Base-by-base conservation (phyloP, 2,797 vertebrate species). In the Columba guinea region DNA sequence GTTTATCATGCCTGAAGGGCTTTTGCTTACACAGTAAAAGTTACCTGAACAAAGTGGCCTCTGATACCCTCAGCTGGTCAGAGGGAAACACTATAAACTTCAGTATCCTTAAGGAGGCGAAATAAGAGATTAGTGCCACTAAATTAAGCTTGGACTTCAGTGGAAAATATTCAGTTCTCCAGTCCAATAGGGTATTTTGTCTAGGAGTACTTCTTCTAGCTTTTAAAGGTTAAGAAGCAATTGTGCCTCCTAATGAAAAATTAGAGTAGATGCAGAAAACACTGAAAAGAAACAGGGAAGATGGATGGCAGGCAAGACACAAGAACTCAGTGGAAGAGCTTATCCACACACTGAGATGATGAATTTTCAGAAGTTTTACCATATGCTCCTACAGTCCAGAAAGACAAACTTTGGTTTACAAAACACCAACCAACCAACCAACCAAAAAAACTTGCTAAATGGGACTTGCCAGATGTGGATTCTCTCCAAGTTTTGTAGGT, bases 221-320 rank as follows among this genome's bases (percentile, higher is more conserved):
- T 70, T 90, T 82, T 75, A 56, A 75, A 84, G 28, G 68, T 75
- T 37, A 83, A 68, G 58, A 71, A 90, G 37, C 59, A 86, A 71
- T 28, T 86, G 35, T 27, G 84, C 11, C 13, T 51, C 28, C 20
- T 64, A 88, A 90, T 62, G 39, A 68, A 65, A 88, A 90, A 67
- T 13, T 21, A 41, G 9, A 58, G 14, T 41, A 90, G 28, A 80
- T 49, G n/a, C 49, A 88, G 58, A 81, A 94, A 75, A 77, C n/a
- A 84, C 58, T 75, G 67, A 80, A 91, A 80, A 70, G 60, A 87
- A 85, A 77, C 7, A 27, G 22, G 28, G 39, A 86, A 86, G 53
- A 64, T 41, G 13, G 18, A 37, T 58, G 37, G 23, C 28, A 81
- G 16, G 53, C 35, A 78, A 78, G 23, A 80, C 1, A 39, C 2